A percentile compares a stretch with the other conserved stretches of the same genome.
phyloP scores from a whole-genome alignment of 2,888 invertebrate species.

The Aspidiotus destructor region DNA sequence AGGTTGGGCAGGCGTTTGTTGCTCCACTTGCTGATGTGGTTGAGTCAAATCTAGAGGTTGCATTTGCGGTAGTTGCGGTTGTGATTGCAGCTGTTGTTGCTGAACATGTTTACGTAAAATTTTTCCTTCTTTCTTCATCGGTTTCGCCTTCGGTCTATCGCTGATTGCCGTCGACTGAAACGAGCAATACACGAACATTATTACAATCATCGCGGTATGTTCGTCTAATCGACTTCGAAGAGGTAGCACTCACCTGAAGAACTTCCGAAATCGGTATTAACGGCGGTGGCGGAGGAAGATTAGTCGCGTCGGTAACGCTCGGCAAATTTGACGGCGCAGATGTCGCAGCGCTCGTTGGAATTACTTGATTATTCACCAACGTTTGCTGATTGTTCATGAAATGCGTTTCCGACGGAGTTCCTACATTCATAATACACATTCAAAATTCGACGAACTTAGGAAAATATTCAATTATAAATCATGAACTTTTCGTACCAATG shows the following conservation, averaged over 20 bases:
- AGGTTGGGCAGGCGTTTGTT: slow-evolving; percentile 33
- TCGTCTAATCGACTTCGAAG: background rate
- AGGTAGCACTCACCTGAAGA: slow-evolving; percentile 15
- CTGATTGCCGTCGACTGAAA: slow-evolving; percentile 62
- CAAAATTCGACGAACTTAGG: no score
- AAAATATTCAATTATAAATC: no score
- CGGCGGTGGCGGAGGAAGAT: slow-evolving; percentile 25
- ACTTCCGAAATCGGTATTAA: slow-evolving; percentile 28
- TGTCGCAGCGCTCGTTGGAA: slow-evolving; percentile 15
- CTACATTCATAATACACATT: background rate
- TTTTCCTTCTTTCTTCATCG: slow-evolving; percentile 70
- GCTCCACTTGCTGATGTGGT: slow-evolving; percentile 37
- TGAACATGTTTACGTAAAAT: slow-evolving; percentile 51
- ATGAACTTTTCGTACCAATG: background rate
- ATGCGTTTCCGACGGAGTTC: background rate
- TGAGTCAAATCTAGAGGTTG: background rate
- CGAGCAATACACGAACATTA: background rate
- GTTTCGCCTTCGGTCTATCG: slow-evolving; percentile 74
- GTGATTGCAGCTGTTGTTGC: slow-evolving; percentile 23
- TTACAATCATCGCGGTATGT: background rate
- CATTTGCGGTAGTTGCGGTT: slow-evolving; percentile 21
- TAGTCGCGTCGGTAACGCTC: slow-evolving; percentile 13
- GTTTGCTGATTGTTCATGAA: background rate
- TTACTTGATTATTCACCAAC: slow-evolving; percentile 8
- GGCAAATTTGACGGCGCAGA: slow-evolving; percentile 14